These are phyloP conservation scores for Eulemur macaco DNA, from an alignment of 2,113 vertebrate species.

Conservation along the genomic window DNA sequence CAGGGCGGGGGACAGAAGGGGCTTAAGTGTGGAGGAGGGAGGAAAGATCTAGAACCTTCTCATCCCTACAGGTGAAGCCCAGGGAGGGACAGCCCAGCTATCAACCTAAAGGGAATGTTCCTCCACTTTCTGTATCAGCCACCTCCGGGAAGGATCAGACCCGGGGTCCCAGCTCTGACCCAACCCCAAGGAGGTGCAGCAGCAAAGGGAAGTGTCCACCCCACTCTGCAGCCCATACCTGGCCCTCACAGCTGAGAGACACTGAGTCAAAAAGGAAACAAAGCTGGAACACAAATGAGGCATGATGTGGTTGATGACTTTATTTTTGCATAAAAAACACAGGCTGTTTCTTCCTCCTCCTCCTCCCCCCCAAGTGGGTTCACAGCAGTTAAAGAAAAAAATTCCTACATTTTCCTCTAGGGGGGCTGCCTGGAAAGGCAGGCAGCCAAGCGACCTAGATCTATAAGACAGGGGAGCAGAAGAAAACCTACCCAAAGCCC, in stretches of 20 bases:
- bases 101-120: not conserved
- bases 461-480: conserved; percentile 53
- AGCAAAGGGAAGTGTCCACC: conserved; percentile 13
- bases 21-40: not conserved
- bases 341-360: conserved; percentile 63
- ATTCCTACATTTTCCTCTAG: conserved; percentile 79
- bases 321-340: conserved; percentile 80
- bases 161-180: not conserved
- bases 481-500: conserved; percentile 57
- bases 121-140: not conserved
- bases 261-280: not conserved
- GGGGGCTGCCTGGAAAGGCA: conserved; percentile 58
- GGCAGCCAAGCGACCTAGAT: conserved; percentile 67
- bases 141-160: not conserved
- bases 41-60: conserved; percentile 28
- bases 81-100: not conserved
- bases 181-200: not conserved
- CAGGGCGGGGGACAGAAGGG: not conserved
- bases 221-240: not conserved
- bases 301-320: conserved; percentile 67
- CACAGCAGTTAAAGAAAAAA: conserved; percentile 80
- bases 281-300: conserved; percentile 60
- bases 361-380: conserved; percentile 63
- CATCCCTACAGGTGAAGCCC: not conserved
- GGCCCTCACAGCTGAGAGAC: not conserved